Evolutionary conservation across 1,140 invertebrate species (phyloP), one percentile per base, ranked within the genome.

Genomic region (Temnothorax longispinosus): DNA sequence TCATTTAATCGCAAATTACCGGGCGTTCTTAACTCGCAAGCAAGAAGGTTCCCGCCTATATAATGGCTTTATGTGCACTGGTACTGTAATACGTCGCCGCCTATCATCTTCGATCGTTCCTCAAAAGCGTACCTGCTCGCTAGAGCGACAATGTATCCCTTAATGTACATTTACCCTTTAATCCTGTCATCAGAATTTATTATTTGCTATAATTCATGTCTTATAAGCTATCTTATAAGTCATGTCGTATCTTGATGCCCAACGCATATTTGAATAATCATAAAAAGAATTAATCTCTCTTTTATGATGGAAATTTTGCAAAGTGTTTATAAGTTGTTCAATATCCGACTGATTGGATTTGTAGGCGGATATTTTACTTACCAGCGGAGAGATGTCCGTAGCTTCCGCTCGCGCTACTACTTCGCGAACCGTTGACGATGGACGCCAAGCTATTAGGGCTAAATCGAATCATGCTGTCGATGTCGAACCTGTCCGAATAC

Each of bases 301-400:
- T 47, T 62, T 18, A 15, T 41, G 5, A 4, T 21, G 35, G 6
- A 2, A 77, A n/a, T 77, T 47, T 60, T 77, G 5, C 3, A n/a
- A 75, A 27, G 38, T 56, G 50, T 15, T 27, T 11, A 15, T 21
- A 15, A 58, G 6, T 11, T 21, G 10, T 58, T 7, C 11, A 5
- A 72, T 69, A 0, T 2, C 8, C 15, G 15, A 72, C 54, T n/a
- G n/a, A 41, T 56, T 74, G 32, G 1, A 74, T 15, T 54, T n/a
- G 35, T 13, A 74, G 0, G 3, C 3, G 5, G 52, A 35, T n/a
- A 54, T 21, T 56, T 75, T 41, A 56, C 91, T 93, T 96, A 97
- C 98, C 98, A 89, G 98, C 98, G 74, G 98, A 98, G 85, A 99
- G 96, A 95, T 99, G 99, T 18, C 98, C 98, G 95, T 99, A 99